These are phyloP conservation scores for Cepphus grylle DNA, from an alignment of 2,113 vertebrate genomes.

Conservation along the genomic window DNA sequence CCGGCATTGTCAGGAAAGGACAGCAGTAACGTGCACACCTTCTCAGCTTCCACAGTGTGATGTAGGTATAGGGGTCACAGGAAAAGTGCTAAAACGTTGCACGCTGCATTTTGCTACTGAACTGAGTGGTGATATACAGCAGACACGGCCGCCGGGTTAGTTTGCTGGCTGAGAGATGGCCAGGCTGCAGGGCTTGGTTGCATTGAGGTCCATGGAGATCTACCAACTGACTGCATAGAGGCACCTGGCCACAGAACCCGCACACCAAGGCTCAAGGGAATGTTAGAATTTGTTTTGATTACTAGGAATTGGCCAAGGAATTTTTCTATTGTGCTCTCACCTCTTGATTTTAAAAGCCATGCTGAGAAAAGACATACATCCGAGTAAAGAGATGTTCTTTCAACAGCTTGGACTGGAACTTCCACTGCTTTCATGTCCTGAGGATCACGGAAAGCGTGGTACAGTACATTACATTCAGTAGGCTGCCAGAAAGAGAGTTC, in stretches of 20 bases:
- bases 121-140: rapidly evolving
- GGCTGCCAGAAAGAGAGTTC: conserved; percentile 68
- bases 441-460: not conserved
- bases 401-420: not conserved
- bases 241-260: not conserved
- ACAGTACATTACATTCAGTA: conserved; percentile 42
- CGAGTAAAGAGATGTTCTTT: not conserved
- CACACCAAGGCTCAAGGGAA: not conserved
- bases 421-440: not conserved
- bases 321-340: not conserved
- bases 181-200: not conserved
- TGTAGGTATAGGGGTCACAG: no score
- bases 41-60: not conserved
- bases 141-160: not conserved
- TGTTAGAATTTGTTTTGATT: not conserved
- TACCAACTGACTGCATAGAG: not conserved
- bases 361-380: not conserved
- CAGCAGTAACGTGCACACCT: not conserved
- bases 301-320: not conserved
- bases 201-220: not conserved
- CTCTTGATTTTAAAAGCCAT: not conserved
- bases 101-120: not conserved
- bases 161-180: not conserved
- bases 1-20: not conserved
- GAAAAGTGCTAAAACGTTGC: not conserved